Percentiles rank a stretch among this genome's conserved stretches.
Conservation (phyloP, 2,113 vertebrate genomes). For the Onychostruthus taczanowskii region DNA sequence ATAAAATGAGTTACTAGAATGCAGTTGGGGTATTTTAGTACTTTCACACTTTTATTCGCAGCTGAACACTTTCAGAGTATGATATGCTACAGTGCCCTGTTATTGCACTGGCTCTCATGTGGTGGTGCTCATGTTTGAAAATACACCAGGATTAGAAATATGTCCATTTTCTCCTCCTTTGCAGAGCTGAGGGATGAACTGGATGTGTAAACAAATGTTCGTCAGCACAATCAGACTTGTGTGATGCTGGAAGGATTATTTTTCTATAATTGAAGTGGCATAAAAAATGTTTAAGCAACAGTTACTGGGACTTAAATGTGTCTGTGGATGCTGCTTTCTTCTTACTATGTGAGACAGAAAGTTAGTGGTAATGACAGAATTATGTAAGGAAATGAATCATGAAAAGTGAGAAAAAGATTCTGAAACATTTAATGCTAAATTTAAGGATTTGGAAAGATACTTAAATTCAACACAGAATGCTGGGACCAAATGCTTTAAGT, state of each 20-base stretch:
- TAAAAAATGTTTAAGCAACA: neutral
- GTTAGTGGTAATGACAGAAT: neutral
- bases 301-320: neutral
- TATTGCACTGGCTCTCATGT: neutral
- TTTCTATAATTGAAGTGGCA: neutral
- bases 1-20: constrained; percentile 29
- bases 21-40: neutral
- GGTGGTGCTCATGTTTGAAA: constrained; percentile 12
- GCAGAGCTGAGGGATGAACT: neutral
- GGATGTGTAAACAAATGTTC: neutral
- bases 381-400: constrained; percentile 41
- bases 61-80: neutral
- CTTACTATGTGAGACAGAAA: neutral
- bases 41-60: neutral
- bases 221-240: neutral
- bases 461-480: neutral
- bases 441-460: neutral
- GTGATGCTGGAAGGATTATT: neutral
- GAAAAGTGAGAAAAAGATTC: constrained; percentile 15
- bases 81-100: neutral
- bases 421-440: constrained; percentile 32
- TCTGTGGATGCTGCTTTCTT: neutral
- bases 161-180: neutral
- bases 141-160: neutral
- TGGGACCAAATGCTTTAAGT: neutral